Evolutionary conservation across 2,797 vertebrate species (phyloP), one percentile per base, ranked within the genome.

Genomic region (Notoglanidium macrostoma): DNA sequence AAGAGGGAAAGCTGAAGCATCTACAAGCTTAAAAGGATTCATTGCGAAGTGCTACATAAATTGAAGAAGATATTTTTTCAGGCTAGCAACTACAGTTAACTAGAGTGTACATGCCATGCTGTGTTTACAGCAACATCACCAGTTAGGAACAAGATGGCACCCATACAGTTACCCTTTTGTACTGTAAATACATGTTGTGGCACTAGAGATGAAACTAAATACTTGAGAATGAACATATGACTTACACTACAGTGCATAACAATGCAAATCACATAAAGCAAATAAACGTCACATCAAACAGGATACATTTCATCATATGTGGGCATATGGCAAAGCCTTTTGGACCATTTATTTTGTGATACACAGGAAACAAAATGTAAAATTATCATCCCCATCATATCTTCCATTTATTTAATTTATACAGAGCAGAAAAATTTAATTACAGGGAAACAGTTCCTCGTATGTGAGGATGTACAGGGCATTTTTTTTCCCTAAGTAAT

Each of bases 1-100:
- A 89, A 89, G 90, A 74, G 87, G 40, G 84, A 73, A 40, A 86
- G 85, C 87, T 84, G 84, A 87, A 88, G 92, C 91, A 86, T 86
- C 90, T 92, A 90, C 4, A 89, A 84, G 86, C 86, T 74, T 44
- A 29, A 55, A 80, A 61, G 9, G 61, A 67, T 65, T n/a, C 49
- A 65, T 46, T 63, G 35, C 49, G 1, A 70, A 49, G 63, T 55
- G 49, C 32, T 85, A 67, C 26, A 76, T n/a, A 55, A 70, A 2
- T 82, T 77, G 63, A 26, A 82, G 68, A 83, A 32, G 29, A 63
- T 51, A 76, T n/a, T 59, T 83, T 32, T 44, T 78, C 29, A 78
- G n/a, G 17, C 44, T 88, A 59, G 54, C n/a, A 68, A 57, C 80
- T 83, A 70, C 61, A n/a, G 21, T 61, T 59, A 74, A 83, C 59